Conservation (phyloP, 1,140 invertebrate genomes). For the Drosophila prosaltans region DNA sequence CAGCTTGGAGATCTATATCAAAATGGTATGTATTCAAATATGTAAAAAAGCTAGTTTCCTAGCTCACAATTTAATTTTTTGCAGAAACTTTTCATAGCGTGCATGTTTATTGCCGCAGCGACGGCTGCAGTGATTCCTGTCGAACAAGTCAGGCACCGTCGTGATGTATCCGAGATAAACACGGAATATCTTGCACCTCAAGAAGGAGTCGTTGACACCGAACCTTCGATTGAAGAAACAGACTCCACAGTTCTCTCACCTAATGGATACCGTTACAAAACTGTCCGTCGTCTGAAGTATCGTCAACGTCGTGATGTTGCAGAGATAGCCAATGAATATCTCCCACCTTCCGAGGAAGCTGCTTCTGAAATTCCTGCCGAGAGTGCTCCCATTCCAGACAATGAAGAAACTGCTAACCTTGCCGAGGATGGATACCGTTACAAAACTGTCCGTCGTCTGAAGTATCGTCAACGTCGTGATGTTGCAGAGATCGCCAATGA, state of each 20-base stretch:
- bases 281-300: conserved; percentile 51
- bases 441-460: conserved; percentile 56
- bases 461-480: conserved; percentile 51
- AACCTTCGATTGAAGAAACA: conserved; percentile 23
- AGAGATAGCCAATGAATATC: conserved; percentile 60
- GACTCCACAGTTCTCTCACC: conserved; percentile 44
- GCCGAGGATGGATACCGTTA: conserved; percentile 59
- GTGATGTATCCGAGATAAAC: conserved; percentile 69
- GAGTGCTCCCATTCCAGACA: conserved; percentile 29
- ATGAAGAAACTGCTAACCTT: conserved; percentile 43
- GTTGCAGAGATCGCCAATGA: conserved; percentile 47
- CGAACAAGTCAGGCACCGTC: conserved; percentile 79
- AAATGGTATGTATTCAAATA: conserved; percentile 62
- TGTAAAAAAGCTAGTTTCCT: conserved; percentile 19
- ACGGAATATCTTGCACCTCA: conserved; percentile 68
- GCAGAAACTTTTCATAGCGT: conserved; percentile 74
- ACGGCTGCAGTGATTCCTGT: conserved; percentile 82
- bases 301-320: conserved; percentile 66
- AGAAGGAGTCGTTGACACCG: conserved; percentile 50
- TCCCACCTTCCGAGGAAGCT: conserved; percentile 55
- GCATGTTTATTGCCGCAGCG: conserved; percentile 76
- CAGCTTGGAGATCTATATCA: conserved; percentile 76
- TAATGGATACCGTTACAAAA: conserved; percentile 65
- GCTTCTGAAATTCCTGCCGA: conserved; percentile 29
- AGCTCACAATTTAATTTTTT: conserved; percentile 25